Base-by-base conservation (phyloP, 2,888 invertebrate genomes). In the Monopis laevigella region DNA sequence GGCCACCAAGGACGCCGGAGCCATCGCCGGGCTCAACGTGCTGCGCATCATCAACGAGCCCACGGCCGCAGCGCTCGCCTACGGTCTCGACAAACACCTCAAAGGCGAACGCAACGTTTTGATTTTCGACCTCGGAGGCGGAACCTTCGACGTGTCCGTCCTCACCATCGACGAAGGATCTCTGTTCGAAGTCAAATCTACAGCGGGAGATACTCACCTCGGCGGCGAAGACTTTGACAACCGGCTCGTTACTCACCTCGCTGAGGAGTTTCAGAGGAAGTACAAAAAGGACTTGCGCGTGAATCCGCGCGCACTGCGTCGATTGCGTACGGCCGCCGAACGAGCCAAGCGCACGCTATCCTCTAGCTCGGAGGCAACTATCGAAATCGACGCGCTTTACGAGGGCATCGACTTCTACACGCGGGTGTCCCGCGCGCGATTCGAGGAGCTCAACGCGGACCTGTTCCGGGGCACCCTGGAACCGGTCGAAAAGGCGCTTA, bases 1-100 rank as follows among this genome's bases (percentile, higher is more conserved):
- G 62, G 88, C 89, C 43, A 92, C 92, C 4, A 92, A 92, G 61
- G 92, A 93, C 64, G 92, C 93, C n/a, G 92, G 92, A 2, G 82
- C 77, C 16, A 87, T 87, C 52, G 86, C 88, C 32, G 90, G 90
- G 7, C 65, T 93, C 34, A 92, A 92, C 60, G 90, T 93, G 5
- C 70, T 93, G 18, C 83, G 92, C 45, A 92, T 93, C 52, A 90
- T 92, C 55, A 91, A 91, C 62, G 92, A 93, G 59, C 92, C 92
- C 3, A 91, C 90, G 6, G 88, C 88, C 2, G 90, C 89, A 5
- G 86, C 88, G 14, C 70, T 89, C 40, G 88, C 89, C 4, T 89
- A 90, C 58, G 90, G 90, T 1, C 73, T 86, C 19, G 86, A 86
- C 55, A 86, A 86, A 53, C 84, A 90, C 78, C 65, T 87, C 58